These are phyloP conservation scores for Neomonachus schauinslandi DNA, from an alignment of 2,113 vertebrate species.

Conservation along the genomic window DNA sequence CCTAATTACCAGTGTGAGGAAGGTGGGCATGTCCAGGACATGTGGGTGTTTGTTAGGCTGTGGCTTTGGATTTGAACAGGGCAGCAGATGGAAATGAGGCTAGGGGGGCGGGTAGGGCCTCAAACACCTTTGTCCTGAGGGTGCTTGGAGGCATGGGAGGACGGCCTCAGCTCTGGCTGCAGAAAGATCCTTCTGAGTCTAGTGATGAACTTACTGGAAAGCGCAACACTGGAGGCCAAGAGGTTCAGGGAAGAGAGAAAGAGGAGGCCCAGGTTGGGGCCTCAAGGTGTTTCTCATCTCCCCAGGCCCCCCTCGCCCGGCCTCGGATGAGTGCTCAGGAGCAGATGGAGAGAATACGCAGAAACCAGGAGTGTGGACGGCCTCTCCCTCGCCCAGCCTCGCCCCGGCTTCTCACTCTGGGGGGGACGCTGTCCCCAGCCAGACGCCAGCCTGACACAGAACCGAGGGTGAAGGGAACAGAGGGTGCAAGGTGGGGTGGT, in stretches of 20 bases:
- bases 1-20: not conserved
- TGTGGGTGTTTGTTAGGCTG: not conserved
- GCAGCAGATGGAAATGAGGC: not conserved
- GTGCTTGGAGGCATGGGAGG: not conserved
- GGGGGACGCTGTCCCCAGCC: conserved; percentile 39
- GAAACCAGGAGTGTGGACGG: conserved; percentile 80
- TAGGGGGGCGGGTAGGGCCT: not conserved
- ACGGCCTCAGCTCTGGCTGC: not conserved
- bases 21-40: not conserved
- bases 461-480: conserved; percentile 59
- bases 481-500: not conserved
- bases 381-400: conserved; percentile 55
- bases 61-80: not conserved
- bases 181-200: not conserved
- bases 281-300: not conserved
- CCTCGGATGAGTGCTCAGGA: conserved; percentile 85
- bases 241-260: not conserved
- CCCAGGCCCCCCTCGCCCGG: conserved; percentile 39
- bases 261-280: not conserved
- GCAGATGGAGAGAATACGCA: conserved; percentile 83
- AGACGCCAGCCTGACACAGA: conserved; percentile 45
- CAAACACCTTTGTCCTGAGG: not conserved
- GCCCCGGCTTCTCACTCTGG: conserved; percentile 45
- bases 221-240: not conserved
- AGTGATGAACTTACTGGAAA: not conserved